Base-by-base conservation (phyloP, 2,113 vertebrate species). In the Apistogramma diplotaenia region DNA sequence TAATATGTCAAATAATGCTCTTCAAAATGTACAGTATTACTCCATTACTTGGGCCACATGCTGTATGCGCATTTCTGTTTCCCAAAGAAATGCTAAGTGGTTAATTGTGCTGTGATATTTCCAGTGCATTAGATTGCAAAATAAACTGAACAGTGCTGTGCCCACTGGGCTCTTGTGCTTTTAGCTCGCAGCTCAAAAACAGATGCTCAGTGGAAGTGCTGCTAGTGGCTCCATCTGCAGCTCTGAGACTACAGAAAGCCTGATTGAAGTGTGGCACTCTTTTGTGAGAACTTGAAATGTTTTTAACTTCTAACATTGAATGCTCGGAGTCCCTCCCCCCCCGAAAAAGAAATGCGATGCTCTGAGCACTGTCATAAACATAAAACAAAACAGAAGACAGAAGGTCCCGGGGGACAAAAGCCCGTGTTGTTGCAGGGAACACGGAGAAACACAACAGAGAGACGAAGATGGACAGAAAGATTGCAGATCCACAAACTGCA, bases 221-320 rank as follows among this genome's bases (percentile, higher is more conserved):
- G 60, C 10, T 79, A 23, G 85, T 83, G 80, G 46, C 80, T 90
- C 88, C 91, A 88, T 91, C 87, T 92, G 91, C 74, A 85, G 90
- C 90, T 84, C 62, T 65, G 88, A 91, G 91, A 90, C 87, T 60
- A 53, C 74, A 70, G 78, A 78, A 73, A 79, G 81, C 76, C 58
- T 62, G 79, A 81, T 71, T 90, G 81, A 85, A 89, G 88, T 72
- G 74, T 58, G 15, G 78, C 56, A 6, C 79, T 84, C 76, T 88
- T 90, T 85, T 86, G 78, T 76, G 81, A 78, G 81, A 85, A 86
- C 76, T 79, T 88, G 59, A 89, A 89, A 86, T 84, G 85, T 87
- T 85, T 87, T 79, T 65, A 55, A 84, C 81, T 79, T 70, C 37
- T 54, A 59, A 58, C 73, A 46, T 75, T 75, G 57, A 33, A 73